Evolutionary conservation across 2,888 invertebrate species (phyloP), one percentile per base, ranked within the genome.

Genomic region (Leptinotarsa rubiginosa): DNA sequence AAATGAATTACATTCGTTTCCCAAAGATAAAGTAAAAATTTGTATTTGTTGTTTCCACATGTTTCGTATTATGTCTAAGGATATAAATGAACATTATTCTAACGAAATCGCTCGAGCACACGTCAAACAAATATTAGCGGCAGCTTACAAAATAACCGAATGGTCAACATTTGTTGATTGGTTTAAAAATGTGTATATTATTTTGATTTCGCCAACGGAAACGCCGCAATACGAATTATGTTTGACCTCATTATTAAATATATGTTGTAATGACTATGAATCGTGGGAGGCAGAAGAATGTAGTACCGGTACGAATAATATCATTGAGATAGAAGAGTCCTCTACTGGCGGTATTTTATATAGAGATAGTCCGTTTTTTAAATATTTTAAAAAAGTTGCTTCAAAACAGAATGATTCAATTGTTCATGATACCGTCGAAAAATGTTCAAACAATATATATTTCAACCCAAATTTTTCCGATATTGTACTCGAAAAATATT

Each of bases 401-500:
- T 25, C 25, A 12, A 22, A 22, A 22, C 25, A 59, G 16, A 59
- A 15, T 10, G 16, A 59, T 22, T 12, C 16, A 22, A 2, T 59
- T 20, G 10, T 20, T 20, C 22, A 22, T 3, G 22, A 59, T 12
- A 15, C 7, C 12, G 22, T 10, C 7, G 16, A 59, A 15, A 7
- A 7, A 10, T 22, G 0, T 59, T 13, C 16, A 15, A 22, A 59
- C 10, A 59, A 22, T 59, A 59, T 15, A 59, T 59, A 59, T 25
- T 52, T 52, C 52, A 52, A 18, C n/a, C 5, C 16, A 3, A 13
- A 18, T 13, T 56, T 18, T 56, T 56, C 4, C 22, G 56, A 22
- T 13, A 12, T 20, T 7, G 47, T 73, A 3, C 22, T 75, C 12
- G 20, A 18, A 15, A 73, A 75, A 67, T 75, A 75, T 22, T 10